Base-by-base conservation (phyloP, 2,888 invertebrate genomes). In the Ophion obscuratus region DNA sequence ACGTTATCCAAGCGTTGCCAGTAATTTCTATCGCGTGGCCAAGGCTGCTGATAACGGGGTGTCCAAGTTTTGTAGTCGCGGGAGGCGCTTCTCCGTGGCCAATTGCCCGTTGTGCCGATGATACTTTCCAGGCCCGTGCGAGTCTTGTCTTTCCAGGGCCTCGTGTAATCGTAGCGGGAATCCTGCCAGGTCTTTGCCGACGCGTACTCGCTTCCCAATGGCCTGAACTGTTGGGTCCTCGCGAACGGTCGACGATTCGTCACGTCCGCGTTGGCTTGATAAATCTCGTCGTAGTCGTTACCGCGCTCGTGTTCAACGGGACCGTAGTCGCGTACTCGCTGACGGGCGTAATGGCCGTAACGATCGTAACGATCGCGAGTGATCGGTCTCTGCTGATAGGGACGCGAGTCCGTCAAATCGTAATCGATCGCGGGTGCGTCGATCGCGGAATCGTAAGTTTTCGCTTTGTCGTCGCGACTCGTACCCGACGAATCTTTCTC, bases 111-210 rank as follows among this genome's bases (percentile, higher is more conserved):
- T 5, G 86, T 36, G 10, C 71, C 64, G 0, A 77, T 75, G 7
- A 78, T 87, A 1, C 75, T 87, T 0, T 88, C 86, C 40, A 70
- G 6, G 59, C n/a, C 36, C 14, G 59, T 31, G 10, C 64, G 83
- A 17, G 62, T 44, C 64, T 84, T 77, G 24, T 78, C 83, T 53
- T 87, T 89, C 92, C 90, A 91, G 0, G 88, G 85, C 20, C 87
- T 83, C 9, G 74, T 74, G 74, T 90, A 90, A 27, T 89, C 88
- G 82, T 88, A 89, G 6, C 89, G 83, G 3, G 89, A 27, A 61
- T 89, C 89, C 6, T 89, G 90, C 91, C 92, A 90, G 47, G 87
- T 88, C 31, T 88, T 90, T 71, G 87, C 90, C 7, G 87, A 81
- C 5, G 88, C 87, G 81, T 88, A 91, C 2, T 92, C 89, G 0